These are phyloP conservation scores for Seriola rivoliana DNA, from an alignment of 2,113 vertebrate genomes.

Conservation along the genomic window DNA sequence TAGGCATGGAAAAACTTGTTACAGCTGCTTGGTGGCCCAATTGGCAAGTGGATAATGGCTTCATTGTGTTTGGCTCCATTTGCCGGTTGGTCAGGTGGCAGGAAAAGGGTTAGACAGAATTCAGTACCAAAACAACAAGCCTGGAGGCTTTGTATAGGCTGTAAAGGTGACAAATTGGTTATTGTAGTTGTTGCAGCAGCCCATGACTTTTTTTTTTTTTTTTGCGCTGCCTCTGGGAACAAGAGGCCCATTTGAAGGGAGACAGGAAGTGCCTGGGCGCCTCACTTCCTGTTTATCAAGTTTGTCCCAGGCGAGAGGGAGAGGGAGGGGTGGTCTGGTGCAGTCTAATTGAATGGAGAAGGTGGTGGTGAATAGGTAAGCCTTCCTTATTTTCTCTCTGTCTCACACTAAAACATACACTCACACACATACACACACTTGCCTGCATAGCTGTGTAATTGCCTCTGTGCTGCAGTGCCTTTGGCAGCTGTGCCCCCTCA, in stretches of 20 bases:
- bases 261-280: conserved; percentile 75
- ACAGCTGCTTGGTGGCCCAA: conserved; percentile 54
- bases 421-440: conserved; percentile 19
- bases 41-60: conserved; percentile 64
- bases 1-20: conserved; percentile 37
- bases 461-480: conserved; percentile 59
- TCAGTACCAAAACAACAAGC: conserved; percentile 32
- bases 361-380: conserved; percentile 35
- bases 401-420: conserved; percentile 11
- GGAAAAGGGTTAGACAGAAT: conserved; percentile 50
- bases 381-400: not conserved
- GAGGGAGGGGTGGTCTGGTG: conserved; percentile 47
- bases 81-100: conserved; percentile 56
- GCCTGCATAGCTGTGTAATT: conserved; percentile 51
- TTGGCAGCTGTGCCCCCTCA: conserved; percentile 51
- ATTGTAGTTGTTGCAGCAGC: conserved; percentile 11
- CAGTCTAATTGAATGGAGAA: conserved; percentile 49
- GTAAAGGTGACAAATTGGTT: conserved; percentile 39
- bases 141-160: conserved; percentile 26
- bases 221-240: conserved; percentile 56
- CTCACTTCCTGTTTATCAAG: conserved; percentile 79
- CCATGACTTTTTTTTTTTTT: not conserved
- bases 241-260: conserved; percentile 68
- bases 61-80: conserved; percentile 45
- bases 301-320: conserved; percentile 58